phyloP scores from a whole-genome alignment of 2,113 vertebrate genomes.

The Tachycineta bicolor region DNA sequence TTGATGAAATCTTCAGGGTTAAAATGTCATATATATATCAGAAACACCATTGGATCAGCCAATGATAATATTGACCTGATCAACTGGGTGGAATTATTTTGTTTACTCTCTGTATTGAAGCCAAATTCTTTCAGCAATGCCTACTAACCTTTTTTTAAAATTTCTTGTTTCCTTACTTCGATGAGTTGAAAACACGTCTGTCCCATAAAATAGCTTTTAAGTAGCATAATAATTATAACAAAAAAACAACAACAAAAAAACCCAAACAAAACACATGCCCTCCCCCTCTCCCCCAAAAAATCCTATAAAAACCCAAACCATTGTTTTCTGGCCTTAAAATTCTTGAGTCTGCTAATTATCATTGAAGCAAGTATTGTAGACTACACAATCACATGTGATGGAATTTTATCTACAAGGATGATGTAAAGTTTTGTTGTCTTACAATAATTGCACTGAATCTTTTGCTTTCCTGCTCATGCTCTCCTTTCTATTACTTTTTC shows the following conservation, averaged over 20 bases:
- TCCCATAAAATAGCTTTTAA: neutral
- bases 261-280: too few species aligned
- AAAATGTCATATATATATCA: neutral
- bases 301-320: too few species aligned
- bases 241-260: neutral
- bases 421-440: neutral
- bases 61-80: neutral
- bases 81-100: neutral
- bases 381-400: neutral
- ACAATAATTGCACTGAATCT: neutral
- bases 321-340: neutral
- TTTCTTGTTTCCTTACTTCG: neutral
- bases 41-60: neutral
- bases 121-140: neutral
- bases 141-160: neutral
- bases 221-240: neutral
- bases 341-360: neutral
- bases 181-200: neutral
- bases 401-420: neutral
- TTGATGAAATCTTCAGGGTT: neutral
- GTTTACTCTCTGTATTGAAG: neutral
- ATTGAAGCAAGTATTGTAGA: neutral
- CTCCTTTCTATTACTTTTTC: neutral
- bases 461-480: neutral
- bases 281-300: too few species aligned